Conservation (phyloP, 2,888 invertebrate genomes). For the Amorpha juglandis region DNA sequence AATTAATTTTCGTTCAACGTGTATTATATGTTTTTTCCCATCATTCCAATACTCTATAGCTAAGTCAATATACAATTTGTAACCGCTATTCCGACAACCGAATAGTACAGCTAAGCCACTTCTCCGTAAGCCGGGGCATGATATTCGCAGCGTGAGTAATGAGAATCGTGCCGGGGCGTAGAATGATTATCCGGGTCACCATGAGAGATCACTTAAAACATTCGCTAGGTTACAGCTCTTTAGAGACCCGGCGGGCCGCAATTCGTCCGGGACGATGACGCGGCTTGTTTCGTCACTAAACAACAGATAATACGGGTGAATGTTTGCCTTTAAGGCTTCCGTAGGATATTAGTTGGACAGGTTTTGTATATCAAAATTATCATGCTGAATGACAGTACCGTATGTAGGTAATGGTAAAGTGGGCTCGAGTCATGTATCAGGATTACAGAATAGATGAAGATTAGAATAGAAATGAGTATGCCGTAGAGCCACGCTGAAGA, state of each 20-base stretch:
- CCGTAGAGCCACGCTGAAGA: no score
- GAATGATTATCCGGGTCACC: slow-evolving; percentile 37
- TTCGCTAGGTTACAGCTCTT: slow-evolving; percentile 28
- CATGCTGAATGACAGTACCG: neutral
- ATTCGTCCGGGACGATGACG: slow-evolving; percentile 11
- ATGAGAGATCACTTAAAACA: slow-evolving; percentile 42
- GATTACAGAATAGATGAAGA: no score
- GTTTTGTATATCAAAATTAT: neutral
- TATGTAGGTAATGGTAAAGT: no score
- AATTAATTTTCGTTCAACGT: no score
- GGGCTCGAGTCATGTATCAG: no score
- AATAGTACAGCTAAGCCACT: slow-evolving; percentile 28
- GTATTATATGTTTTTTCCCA: no score
- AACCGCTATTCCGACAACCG: slow-evolving; percentile 18
- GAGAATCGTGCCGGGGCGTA: slow-evolving; percentile 43
- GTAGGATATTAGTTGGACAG: slow-evolving; percentile 5
- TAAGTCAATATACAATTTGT: neutral
- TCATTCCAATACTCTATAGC: neutral
- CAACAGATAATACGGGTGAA: slow-evolving; percentile 3
- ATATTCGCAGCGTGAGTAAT: slow-evolving; percentile 48
- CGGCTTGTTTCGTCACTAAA: neutral
- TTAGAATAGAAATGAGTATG: no score
- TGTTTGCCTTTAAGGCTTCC: slow-evolving; percentile 1
- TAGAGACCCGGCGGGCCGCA: slow-evolving; percentile 14
- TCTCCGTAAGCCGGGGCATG: slow-evolving; percentile 27